Evolutionary conservation across 1,140 invertebrate genomes (phyloP).

Genomic region (Cotesia vestalis): DNA sequence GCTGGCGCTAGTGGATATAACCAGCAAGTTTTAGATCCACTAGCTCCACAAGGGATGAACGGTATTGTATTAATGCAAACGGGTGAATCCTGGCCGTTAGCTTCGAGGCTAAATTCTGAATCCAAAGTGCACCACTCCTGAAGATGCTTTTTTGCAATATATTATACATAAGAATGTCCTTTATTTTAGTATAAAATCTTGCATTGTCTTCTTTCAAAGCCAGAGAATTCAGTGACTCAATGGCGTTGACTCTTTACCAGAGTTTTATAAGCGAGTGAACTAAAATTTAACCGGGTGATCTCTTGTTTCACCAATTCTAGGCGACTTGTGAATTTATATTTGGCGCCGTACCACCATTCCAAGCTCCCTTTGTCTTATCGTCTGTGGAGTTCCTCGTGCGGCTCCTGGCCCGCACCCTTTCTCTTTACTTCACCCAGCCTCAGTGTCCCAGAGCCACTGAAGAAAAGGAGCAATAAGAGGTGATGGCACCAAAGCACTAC

Average conservation of each 20-base stretch:
- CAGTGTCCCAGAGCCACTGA: no score
- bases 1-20: conserved; percentile 3
- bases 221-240: not conserved
- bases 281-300: conserved; percentile 20
- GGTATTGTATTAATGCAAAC: conserved; percentile 23
- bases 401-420: no score
- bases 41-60: not conserved
- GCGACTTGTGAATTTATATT: conserved; percentile 36
- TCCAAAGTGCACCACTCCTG: conserved; percentile 24
- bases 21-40: not conserved
- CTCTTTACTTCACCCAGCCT: not conserved
- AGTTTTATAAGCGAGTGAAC: not conserved
- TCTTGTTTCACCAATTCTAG: conserved; percentile 28
- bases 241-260: not conserved
- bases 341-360: conserved; percentile 25
- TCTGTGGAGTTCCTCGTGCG: conserved; percentile 1
- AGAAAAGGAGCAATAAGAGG: conserved; percentile 2
- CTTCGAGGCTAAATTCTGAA: conserved; percentile 11
- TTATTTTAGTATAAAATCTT: not conserved
- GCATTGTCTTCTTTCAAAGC: not conserved
- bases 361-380: conserved; percentile 1
- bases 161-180: not conserved
- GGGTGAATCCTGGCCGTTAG: conserved; percentile 12
- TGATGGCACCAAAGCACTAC: no score
- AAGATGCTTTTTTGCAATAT: conserved; percentile 3